These are phyloP conservation scores for Psix sp. DNA, from an alignment of 1,140 invertebrate genomes.

Conservation along the genomic window DNA sequence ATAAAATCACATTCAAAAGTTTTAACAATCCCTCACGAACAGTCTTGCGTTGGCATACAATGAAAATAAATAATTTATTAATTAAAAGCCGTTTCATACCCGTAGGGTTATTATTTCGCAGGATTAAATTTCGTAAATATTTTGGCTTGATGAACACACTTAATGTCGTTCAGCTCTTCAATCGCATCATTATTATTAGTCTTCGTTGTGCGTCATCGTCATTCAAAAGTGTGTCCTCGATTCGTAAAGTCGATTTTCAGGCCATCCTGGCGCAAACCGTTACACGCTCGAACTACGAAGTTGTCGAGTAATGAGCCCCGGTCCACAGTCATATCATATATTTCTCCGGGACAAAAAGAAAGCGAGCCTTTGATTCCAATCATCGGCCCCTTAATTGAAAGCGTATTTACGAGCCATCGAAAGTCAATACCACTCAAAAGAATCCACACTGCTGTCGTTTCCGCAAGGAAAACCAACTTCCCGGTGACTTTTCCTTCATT, in stretches of 20 bases:
- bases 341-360: constrained; percentile 39
- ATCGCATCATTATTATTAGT: constrained; percentile 39
- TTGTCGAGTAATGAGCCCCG: constrained; percentile 33
- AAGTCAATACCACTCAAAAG: constrained; percentile 6
- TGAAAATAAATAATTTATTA: too few species aligned
- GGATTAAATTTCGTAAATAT: too few species aligned
- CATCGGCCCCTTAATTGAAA: constrained; percentile 28
- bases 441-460: not conserved
- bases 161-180: constrained; percentile 37
- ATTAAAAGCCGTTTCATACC: too few species aligned
- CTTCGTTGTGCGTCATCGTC: constrained; percentile 48
- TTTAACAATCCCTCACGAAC: too few species aligned
- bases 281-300: constrained; percentile 38
- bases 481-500: constrained; percentile 13
- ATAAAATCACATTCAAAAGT: too few species aligned
- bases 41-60: too few species aligned
- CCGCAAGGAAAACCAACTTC: constrained; percentile 2
- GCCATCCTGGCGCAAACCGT: constrained; percentile 45
- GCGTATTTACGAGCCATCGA: constrained; percentile 23
- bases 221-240: constrained; percentile 49
- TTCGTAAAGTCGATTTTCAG: constrained; percentile 58
- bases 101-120: too few species aligned
- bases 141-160: not conserved
- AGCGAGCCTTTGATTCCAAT: constrained; percentile 45
- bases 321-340: constrained; percentile 31